phyloP scores from a whole-genome alignment of 1,140 invertebrate genomes.

The Helicoverpa zea region DNA sequence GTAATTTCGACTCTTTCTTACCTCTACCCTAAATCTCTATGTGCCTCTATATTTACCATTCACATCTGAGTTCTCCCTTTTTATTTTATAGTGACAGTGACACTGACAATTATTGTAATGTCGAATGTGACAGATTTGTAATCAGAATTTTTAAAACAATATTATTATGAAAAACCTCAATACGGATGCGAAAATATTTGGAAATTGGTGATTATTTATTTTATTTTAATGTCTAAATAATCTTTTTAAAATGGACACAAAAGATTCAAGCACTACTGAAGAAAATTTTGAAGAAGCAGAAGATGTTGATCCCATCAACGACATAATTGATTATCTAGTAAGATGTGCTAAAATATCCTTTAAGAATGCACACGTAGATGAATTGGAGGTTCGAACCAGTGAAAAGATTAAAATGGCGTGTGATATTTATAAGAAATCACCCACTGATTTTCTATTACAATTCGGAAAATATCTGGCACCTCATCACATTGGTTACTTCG shows the following conservation, averaged over 20 bases:
- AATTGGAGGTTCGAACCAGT: conserved; percentile 89
- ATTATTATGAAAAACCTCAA: no score
- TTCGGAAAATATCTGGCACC: conserved; percentile 92
- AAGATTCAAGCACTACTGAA: neutral
- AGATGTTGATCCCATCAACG: conserved; percentile 78
- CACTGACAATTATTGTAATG: no score
- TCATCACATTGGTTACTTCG: conserved; percentile 91
- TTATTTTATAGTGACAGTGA: no score
- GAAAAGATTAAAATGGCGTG: conserved; percentile 91
- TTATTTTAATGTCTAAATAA: neutral
- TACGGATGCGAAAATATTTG: neutral
- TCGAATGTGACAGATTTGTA: no score
- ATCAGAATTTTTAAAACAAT: no score
- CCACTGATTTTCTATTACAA: conserved; percentile 90
- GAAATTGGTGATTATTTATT: no score
- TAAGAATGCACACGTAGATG: conserved; percentile 93
- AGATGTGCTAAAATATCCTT: conserved; percentile 87
- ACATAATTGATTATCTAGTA: conserved; percentile 85
- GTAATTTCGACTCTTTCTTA: no score
- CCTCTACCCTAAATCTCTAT: no score
- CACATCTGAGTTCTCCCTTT: no score
- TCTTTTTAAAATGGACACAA: neutral
- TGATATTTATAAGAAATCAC: conserved; percentile 89
- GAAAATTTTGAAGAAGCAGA: conserved; percentile 57
- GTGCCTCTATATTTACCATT: no score